A percentile compares a stretch with the other conserved stretches of the same genome.
Evolutionary conservation across 2,888 invertebrate genomes (phyloP).

Genomic region (Dorcus parallelipipedus): DNA sequence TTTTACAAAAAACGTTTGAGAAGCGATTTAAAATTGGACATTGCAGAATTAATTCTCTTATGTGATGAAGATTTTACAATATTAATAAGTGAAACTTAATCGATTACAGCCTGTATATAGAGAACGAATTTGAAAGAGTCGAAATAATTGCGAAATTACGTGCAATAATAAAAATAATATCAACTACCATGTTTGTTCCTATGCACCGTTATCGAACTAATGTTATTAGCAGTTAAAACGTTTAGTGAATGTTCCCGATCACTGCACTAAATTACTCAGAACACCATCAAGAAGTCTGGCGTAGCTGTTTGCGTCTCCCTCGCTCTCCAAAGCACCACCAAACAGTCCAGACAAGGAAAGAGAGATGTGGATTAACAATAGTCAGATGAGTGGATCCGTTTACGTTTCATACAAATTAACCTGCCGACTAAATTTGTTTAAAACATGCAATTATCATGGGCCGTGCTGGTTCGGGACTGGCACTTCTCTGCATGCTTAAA

Average conservation of each 20-base stretch:
- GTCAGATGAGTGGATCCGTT: constrained; percentile 37
- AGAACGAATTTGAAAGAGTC: too few relatives aligned
- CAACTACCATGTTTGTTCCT: constrained; percentile 24
- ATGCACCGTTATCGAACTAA: constrained; percentile 29
- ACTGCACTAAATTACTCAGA: constrained; percentile 29
- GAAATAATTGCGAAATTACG: constrained; percentile 21
- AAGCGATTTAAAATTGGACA: too few relatives aligned
- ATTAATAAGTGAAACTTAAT: too few relatives aligned
- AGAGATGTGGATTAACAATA: constrained; percentile 26
- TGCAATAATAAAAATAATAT: constrained; percentile 22
- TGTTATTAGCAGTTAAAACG: constrained; percentile 30
- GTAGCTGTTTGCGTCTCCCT: constrained; percentile 8
- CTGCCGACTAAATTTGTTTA: constrained; percentile 49
- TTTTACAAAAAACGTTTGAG: too few relatives aligned
- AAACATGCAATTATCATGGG: constrained; percentile 48
- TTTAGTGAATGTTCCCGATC: constrained; percentile 29
- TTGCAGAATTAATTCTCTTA: too few relatives aligned
- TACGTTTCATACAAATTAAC: constrained; percentile 48
- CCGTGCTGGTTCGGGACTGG: constrained; percentile 45
- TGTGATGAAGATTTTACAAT: too few relatives aligned
- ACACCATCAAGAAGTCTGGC: constrained; percentile 17
- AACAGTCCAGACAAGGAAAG: constrained; percentile 14
- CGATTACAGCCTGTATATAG: too few relatives aligned
- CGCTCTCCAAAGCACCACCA: constrained; percentile 6
- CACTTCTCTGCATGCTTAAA: constrained; percentile 31